Conservation (phyloP, 2,113 vertebrate species). For the Cercopithecus mona region DNA sequence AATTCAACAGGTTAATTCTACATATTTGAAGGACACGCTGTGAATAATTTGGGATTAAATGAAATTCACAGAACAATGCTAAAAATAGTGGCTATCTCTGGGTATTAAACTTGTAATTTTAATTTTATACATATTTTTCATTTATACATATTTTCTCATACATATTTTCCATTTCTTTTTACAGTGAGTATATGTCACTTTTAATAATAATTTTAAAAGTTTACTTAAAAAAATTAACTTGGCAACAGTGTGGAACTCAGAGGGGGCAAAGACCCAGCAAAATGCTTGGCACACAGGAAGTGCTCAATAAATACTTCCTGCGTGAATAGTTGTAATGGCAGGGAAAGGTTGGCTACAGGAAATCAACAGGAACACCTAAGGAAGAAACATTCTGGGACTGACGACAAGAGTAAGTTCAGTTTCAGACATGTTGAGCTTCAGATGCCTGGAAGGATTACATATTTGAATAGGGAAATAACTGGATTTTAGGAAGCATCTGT, state of each 20-base stretch:
- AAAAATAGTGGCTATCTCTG: background rate
- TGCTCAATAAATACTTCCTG: background rate
- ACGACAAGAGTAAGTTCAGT: background rate
- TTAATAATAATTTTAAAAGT: background rate
- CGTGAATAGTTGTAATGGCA: background rate
- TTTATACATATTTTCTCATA: background rate
- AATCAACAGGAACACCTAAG: background rate
- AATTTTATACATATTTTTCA: background rate
- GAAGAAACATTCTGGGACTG: background rate
- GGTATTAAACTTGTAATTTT: background rate
- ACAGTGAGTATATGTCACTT: background rate
- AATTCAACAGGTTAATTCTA: background rate
- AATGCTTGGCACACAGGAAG: background rate
- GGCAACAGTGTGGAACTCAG: background rate
- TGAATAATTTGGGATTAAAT: background rate
- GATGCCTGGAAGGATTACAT: background rate
- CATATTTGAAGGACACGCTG: background rate
- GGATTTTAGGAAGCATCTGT: background rate
- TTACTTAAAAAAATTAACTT: background rate
- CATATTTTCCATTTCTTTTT: background rate
- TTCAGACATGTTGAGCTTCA: background rate
- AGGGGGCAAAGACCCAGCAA: background rate
- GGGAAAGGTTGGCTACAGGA: background rate
- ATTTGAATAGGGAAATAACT: background rate
- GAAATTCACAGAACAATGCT: background rate